Percentiles rank a stretch among this genome's conserved stretches.
Evolutionary conservation across 2,888 invertebrate genomes (phyloP).

Genomic region (Cactoblastis cactorum): DNA sequence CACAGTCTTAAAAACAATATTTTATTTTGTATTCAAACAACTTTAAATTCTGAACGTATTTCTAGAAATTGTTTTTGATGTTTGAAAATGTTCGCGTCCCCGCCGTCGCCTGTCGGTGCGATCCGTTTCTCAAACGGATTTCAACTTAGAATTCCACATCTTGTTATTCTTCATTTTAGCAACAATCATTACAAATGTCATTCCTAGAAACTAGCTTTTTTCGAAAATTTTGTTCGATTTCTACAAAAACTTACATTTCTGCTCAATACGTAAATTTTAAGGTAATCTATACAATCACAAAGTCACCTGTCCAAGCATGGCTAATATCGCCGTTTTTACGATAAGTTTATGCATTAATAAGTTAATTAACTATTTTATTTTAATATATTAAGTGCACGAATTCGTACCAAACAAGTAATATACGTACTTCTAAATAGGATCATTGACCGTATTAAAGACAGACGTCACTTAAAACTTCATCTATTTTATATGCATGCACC

Average conservation of each 20-base stretch:
- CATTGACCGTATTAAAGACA: background rate
- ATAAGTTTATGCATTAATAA: too few species aligned
- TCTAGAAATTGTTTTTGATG: background rate
- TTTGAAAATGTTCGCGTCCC: background rate
- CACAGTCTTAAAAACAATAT: background rate
- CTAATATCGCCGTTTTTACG: too few species aligned
- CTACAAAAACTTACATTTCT: too few species aligned
- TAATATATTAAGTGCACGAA: too few species aligned
- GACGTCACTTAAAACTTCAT: background rate
- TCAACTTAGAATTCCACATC: background rate
- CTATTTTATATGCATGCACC: slow-evolving; percentile 4
- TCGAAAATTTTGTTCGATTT: too few species aligned
- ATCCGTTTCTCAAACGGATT: background rate
- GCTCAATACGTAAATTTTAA: too few species aligned
- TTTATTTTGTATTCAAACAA: background rate
- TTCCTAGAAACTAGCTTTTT: background rate
- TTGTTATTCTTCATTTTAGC: background rate
- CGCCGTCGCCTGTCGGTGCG: background rate
- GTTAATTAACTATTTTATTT: too few species aligned
- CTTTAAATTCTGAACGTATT: background rate
- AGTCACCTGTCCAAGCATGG: too few species aligned
- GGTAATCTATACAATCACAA: too few species aligned
- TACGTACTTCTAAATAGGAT: background rate
- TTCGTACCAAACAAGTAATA: too few species aligned
- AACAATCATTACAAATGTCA: background rate